Base-by-base conservation (phyloP, 1,140 invertebrate species). In the Drosophila jambulina region DNA sequence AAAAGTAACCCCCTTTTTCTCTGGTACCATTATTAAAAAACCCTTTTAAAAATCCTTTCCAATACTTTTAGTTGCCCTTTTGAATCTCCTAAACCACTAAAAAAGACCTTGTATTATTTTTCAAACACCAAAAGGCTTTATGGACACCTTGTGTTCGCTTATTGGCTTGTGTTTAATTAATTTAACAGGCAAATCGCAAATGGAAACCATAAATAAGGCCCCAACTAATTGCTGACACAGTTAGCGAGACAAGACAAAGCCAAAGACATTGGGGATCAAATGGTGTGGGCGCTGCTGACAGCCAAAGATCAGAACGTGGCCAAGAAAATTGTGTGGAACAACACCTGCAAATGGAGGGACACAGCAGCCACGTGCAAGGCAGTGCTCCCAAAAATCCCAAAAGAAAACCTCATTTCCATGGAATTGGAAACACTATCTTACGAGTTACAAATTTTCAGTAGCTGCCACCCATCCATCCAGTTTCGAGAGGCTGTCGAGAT, bases 211-310 rank as follows among this genome's bases (percentile, higher is more conserved):
- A 88, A 88, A 88, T 88, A 88, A 88, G 67, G 74, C 58, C 61
- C 74, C 53, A 88, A 88, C 84, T 88, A 88, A 88, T 88, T 88
- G 84, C 84, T 88, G 84, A 90, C 84, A 88, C 84, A 87, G 84
- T 87, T 88, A 67, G 76, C 77, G 48, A 80, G 84, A 84, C 84
- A 87, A 87, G 68, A 67, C 82, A 78, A 87, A 88, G 64, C 59
- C 79, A 75, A 71, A 63, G 82, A 78, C 72, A 78, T 48, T 38
- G 67, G 67, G 58, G 56, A 60, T 63, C 62, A 70, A 32, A 60
- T 88, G 62, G 61, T 63, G 84, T 88, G 84, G 84, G 84, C 85
- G 84, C 80, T 82, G 75, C 69, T 82, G 79, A 82, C 82, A 86
- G 75, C 69, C 84, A 81, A 83, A 80, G 58, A 65, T 80, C 80